phyloP scores from a whole-genome alignment of 2,888 invertebrate genomes.

The Anagyrus pseudococci region DNA sequence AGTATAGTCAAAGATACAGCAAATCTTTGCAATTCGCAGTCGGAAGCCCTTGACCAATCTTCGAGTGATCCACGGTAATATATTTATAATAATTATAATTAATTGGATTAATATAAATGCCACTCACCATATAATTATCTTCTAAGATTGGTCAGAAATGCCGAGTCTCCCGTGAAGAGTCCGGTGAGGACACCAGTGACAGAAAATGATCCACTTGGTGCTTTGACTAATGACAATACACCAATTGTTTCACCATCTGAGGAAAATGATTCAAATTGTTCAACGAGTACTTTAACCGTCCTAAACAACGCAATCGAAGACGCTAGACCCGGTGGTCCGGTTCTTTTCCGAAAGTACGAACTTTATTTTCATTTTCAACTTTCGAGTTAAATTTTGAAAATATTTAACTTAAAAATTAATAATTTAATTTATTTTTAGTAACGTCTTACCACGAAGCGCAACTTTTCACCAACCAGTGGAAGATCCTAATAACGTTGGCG shows the following conservation, averaged over 20 bases:
- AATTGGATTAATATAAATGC: neutral
- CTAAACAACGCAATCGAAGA: conserved; percentile 53
- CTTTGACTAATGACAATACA: conserved; percentile 66
- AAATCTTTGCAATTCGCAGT: conserved; percentile 48
- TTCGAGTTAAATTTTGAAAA: too few species aligned
- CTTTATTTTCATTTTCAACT: neutral
- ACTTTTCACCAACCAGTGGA: conserved; percentile 61
- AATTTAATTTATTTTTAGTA: conserved; percentile 42
- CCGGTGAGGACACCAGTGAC: conserved; percentile 80
- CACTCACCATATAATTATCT: neutral
- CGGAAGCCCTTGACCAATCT: conserved; percentile 52
- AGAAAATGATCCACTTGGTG: conserved; percentile 90
- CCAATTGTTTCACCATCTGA: conserved; percentile 60
- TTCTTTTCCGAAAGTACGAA: conserved; percentile 56
- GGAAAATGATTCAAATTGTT: conserved; percentile 60
- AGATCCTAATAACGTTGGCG: conserved; percentile 47
- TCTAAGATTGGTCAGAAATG: conserved; percentile 40
- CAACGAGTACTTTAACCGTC: conserved; percentile 59
- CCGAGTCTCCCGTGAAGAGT: conserved; percentile 58
- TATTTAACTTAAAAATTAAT: neutral
- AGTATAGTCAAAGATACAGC: conserved; percentile 58
- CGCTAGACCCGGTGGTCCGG: conserved; percentile 58
- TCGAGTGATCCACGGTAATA: conserved; percentile 52
- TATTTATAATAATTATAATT: neutral
- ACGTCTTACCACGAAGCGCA: conserved; percentile 59